Percentiles rank a stretch among this genome's conserved stretches.
Evolutionary conservation across 2,113 vertebrate species (phyloP).

Genomic region (Anthoscopus minutus): DNA sequence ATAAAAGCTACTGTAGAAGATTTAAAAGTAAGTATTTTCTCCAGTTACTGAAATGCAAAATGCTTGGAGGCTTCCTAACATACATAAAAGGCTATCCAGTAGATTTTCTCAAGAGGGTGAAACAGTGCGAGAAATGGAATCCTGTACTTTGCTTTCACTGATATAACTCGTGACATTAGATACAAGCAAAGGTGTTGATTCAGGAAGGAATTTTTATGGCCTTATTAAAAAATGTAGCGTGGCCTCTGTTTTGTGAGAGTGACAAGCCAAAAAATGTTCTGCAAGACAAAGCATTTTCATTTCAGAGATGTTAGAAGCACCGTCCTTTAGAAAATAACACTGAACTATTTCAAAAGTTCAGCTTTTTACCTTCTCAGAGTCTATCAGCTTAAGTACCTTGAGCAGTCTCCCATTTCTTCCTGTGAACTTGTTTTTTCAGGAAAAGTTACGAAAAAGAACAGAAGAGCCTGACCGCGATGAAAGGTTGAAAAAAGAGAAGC

Average conservation of each 20-base stretch:
- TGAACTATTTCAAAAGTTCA: neutral
- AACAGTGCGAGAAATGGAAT: neutral
- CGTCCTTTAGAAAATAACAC: neutral
- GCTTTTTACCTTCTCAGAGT: neutral
- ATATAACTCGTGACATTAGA: neutral
- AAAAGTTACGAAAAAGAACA: constrained; percentile 81
- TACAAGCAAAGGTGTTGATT: neutral
- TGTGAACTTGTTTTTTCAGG: constrained; percentile 49
- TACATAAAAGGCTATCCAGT: neutral
- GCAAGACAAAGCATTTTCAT: neutral
- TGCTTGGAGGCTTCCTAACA: neutral
- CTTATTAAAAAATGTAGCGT: neutral
- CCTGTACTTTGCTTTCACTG: neutral
- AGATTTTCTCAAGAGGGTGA: neutral
- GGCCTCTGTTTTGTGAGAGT: neutral
- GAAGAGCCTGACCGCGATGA: constrained; percentile 89
- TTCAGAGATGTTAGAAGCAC: neutral
- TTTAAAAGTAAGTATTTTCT: constrained; percentile 82
- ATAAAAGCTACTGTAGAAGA: constrained; percentile 99
- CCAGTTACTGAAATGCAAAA: neutral
- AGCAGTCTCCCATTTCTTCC: neutral
- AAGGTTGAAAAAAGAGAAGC: constrained; percentile 81
- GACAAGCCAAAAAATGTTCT: neutral
- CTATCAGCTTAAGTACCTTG: neutral
- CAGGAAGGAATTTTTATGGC: neutral